These are phyloP conservation scores for Melanotus villosus DNA, from an alignment of 2,888 invertebrate species.

Conservation along the genomic window DNA sequence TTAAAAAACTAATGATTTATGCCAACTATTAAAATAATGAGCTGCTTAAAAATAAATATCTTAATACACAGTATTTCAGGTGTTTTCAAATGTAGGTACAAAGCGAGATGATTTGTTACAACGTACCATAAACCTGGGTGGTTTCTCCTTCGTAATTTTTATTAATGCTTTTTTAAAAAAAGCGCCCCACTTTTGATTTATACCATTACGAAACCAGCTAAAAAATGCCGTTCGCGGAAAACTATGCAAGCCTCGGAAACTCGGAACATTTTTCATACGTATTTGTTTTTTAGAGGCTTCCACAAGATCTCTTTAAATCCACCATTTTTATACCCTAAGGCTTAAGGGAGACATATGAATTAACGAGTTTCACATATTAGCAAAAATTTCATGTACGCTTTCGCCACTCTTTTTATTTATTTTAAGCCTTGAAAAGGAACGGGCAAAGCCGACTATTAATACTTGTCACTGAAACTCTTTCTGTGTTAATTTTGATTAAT, in stretches of 20 bases:
- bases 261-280: slow-evolving; percentile 11
- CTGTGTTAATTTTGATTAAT: too few species aligned
- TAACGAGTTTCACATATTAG: not conserved
- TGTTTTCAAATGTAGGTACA: slow-evolving; percentile 51
- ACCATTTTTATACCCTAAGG: not conserved
- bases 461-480: too few species aligned
- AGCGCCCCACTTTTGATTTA: slow-evolving; percentile 12
- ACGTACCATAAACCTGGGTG: slow-evolving; percentile 31
- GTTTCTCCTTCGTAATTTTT: slow-evolving; percentile 31
- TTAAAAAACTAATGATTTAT: slow-evolving; percentile 42
- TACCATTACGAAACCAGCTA: slow-evolving; percentile 18
- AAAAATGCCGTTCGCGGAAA: slow-evolving; percentile 11
- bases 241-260: slow-evolving; percentile 3
- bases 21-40: slow-evolving; percentile 49
- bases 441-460: too few species aligned
- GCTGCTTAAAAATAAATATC: slow-evolving; percentile 50
- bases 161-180: slow-evolving; percentile 8
- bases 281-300: slow-evolving; percentile 9
- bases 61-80: slow-evolving; percentile 49
- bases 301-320: slow-evolving; percentile 6
- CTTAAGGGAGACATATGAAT: not conserved
- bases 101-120: slow-evolving; percentile 53
- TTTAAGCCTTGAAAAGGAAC: too few species aligned
- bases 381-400: too few species aligned
- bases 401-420: too few species aligned